Evolutionary conservation across 2,113 vertebrate genomes (phyloP).

Genomic region (Notothenia coriiceps): DNA sequence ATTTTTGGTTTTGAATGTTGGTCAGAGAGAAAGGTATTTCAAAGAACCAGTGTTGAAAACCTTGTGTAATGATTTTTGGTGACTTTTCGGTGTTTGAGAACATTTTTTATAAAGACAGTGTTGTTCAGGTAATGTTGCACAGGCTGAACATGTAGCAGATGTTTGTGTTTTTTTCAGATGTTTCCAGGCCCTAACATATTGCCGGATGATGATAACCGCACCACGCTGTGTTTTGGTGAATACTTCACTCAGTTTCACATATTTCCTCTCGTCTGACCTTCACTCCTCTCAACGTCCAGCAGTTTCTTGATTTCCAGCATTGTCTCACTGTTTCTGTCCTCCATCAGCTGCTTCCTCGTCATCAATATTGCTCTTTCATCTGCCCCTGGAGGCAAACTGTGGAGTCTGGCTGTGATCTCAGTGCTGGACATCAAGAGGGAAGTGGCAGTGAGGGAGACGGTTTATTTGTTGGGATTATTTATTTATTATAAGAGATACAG

Average conservation of each 20-base stretch:
- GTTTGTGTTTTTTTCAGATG: constrained; percentile 18
- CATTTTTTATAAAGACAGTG: not conserved
- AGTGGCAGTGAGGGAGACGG: not conserved
- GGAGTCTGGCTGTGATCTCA: constrained; percentile 24
- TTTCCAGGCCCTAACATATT: constrained; percentile 6
- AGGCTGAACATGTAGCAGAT: not conserved
- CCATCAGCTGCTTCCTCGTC: constrained; percentile 30
- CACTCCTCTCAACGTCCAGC: constrained; percentile 19
- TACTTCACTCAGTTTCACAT: not conserved
- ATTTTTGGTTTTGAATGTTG: no score
- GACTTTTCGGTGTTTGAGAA: not conserved
- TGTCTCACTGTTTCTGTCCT: constrained; percentile 18
- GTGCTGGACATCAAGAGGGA: constrained; percentile 21
- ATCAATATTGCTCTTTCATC: constrained; percentile 52
- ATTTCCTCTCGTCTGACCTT: constrained; percentile 33
- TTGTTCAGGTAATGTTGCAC: not conserved
- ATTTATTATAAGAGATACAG: not conserved
- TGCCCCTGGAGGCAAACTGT: constrained; percentile 31
- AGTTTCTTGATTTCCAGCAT: constrained; percentile 22
- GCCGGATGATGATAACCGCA: not conserved
- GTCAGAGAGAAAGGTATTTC: no score
- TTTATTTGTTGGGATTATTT: constrained; percentile 47
- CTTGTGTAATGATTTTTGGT: not conserved
- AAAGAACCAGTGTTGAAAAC: no score
- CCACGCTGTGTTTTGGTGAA: constrained; percentile 10